Evolutionary conservation across 1,140 invertebrate species (phyloP), one percentile per base, ranked within the genome.

Genomic region (Alviniconcha marisindica): DNA sequence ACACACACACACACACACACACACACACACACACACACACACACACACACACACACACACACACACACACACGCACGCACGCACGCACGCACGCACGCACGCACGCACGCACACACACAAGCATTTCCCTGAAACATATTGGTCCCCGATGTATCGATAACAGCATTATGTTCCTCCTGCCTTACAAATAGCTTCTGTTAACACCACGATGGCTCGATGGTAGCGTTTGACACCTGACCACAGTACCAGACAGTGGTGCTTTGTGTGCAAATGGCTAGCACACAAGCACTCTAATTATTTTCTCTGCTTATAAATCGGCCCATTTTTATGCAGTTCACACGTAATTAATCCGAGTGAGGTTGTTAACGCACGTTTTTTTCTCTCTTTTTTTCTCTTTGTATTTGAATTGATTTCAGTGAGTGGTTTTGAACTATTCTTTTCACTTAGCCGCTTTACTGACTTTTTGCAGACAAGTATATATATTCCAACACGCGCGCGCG

Each of bases 81-180:
- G 36, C 66, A 71, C 66, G 36, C 33, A 71, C 66, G 36, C 66
- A 71, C 66, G 24, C 66, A 71, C 66, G 36, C 66, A 28, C 66
- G 36, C 66, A 36, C 66, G 38, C 66, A 33, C 31, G 36, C 31
- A 36, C 66, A 36, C 66, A 1, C 31, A 71, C 66, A 33, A n/a
- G 24, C 12, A 71, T n/a, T n/a, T n/a, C n/a, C n/a, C n/a, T n/a
- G n/a, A n/a, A n/a, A n/a, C n/a, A n/a, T n/a, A n/a, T n/a, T n/a
- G n/a, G n/a, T n/a, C n/a, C n/a, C n/a, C n/a, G n/a, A n/a, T n/a
- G n/a, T n/a, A n/a, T n/a, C n/a, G n/a, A n/a, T n/a, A n/a, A n/a
- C n/a, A n/a, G n/a, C n/a, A n/a, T n/a, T n/a, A n/a, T n/a, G n/a
- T n/a, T n/a, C n/a, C n/a, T n/a, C n/a, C n/a, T n/a, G n/a, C n/a